phyloP scores from a whole-genome alignment of 2,888 invertebrate genomes.

The Noctua comes region DNA sequence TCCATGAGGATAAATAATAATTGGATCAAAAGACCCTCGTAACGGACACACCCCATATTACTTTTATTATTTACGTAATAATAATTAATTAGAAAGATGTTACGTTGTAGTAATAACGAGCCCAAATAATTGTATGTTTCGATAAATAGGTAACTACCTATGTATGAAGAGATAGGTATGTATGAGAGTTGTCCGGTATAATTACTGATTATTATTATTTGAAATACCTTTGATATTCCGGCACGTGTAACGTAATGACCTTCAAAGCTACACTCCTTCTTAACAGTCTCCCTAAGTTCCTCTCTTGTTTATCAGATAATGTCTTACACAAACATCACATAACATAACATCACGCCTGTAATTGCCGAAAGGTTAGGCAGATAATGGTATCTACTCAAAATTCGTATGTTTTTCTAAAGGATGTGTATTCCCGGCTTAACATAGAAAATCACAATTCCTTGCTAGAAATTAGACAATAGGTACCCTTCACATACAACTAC shows the following conservation, averaged over 20 bases:
- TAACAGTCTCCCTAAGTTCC: no score
- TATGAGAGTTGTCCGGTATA: background rate
- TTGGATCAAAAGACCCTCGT: slow-evolving; percentile 2
- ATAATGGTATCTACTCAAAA: background rate
- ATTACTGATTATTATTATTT: background rate
- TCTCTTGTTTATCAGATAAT: background rate
- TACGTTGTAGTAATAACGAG: background rate
- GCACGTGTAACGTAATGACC: background rate
- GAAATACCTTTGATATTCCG: background rate
- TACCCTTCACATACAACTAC: background rate
- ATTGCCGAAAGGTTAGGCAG: no score
- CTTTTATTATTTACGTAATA: slow-evolving; percentile 29
- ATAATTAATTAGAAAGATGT: slow-evolving; percentile 1
- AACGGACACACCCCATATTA: slow-evolving; percentile 13
- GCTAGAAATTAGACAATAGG: background rate
- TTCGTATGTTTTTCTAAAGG: background rate
- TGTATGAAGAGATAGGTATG: background rate
- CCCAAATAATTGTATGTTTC: slow-evolving; percentile 9
- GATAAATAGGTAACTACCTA: background rate
- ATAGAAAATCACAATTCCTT: background rate
- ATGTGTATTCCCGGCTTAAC: background rate
- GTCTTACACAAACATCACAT: no score
- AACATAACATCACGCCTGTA: no score
- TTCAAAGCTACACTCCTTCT: background rate
- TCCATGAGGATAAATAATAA: slow-evolving; percentile 24